Evolutionary conservation across 2,888 invertebrate species (phyloP).

Genomic region (Caenorhabditis sp.): DNA sequence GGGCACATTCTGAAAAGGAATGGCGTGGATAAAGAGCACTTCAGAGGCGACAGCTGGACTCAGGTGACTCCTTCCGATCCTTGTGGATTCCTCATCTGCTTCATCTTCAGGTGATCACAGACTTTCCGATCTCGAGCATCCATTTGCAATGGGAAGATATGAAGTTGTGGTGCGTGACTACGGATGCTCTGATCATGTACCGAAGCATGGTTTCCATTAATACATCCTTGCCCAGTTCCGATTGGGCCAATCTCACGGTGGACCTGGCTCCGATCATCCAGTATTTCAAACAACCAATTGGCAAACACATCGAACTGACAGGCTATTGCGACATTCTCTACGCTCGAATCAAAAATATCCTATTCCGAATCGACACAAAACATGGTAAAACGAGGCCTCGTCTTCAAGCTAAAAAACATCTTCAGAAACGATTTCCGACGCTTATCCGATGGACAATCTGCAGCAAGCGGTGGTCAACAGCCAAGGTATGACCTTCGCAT

Average conservation of each 20-base stretch:
- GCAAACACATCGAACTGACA: constrained; percentile 19
- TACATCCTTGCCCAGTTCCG: constrained; percentile 3
- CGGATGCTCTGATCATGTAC: constrained; percentile 17
- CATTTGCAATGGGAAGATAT: constrained; percentile 25
- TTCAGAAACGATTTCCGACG: constrained; percentile 47
- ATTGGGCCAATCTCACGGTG: constrained; percentile 34
- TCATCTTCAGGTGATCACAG: constrained; percentile 35
- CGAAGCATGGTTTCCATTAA: constrained; percentile 6
- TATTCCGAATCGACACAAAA: constrained; percentile 41
- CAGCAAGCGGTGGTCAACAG: constrained; percentile 38
- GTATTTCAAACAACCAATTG: not conserved
- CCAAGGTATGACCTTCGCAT: constrained; percentile 24
- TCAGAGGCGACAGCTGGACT: constrained; percentile 34
- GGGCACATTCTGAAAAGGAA: constrained; percentile 42
- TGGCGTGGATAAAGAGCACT: constrained; percentile 22
- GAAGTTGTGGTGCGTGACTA: constrained; percentile 29
- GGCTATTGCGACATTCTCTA: constrained; percentile 26
- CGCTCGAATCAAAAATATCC: not conserved
- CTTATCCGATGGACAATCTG: constrained; percentile 52
- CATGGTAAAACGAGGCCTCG: constrained; percentile 5
- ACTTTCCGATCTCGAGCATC: constrained; percentile 28
- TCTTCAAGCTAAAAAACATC: not conserved
- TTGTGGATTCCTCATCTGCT: too few relatives aligned
- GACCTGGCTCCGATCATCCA: constrained; percentile 11
- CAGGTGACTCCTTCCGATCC: constrained; percentile 11